Base-by-base conservation (phyloP, 2,888 invertebrate genomes). In the Odontomyia ornata region DNA sequence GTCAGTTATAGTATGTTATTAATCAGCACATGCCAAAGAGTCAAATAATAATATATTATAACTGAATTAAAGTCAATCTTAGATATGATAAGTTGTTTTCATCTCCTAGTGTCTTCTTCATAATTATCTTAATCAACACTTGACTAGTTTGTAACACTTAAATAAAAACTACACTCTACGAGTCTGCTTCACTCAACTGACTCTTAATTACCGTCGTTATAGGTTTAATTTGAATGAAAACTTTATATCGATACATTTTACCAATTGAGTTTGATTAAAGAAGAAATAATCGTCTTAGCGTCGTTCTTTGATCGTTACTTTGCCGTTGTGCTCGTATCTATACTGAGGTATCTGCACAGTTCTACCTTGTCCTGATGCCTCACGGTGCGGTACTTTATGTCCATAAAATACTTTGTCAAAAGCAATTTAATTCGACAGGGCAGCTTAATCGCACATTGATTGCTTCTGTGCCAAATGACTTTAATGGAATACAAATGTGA, bases 351-450 rank as follows among this genome's bases (percentile, higher is more conserved):
- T 7, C n/a, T n/a, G n/a, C n/a, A n/a, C n/a, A n/a, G 25, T 5
- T 11, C 0, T 25, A 60, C 60, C 23, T 11, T 25, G 23, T 23
- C 13, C 21, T 23, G 23, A 25, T 25, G 23, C 18, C 60, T 25
- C 25, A 60, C 60, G 13, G 15, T 62, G 65, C 21, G 36, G 65
- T 65, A 65, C 65, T 21, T 36, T 65, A 65, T 65, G 47, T 69
- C 77, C 77, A 78, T 78, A 78, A 78, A 78, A 78, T 78, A 78
- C 78, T 78, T 78, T 78, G 78, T 78, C 78, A 78, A 78, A 75
- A 75, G 77, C 75, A 78, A 78, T 78, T 78, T 78, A 78, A 78
- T 78, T 78, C 78, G 78, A 78, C 78, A 78, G 78, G 78, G 75
- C 78, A 71, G 77, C 78, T 78, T 78, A 78, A 78, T 78, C 78